Conservation (phyloP, 2,888 invertebrate genomes). For the Gymnosoma rotundatum region DNA sequence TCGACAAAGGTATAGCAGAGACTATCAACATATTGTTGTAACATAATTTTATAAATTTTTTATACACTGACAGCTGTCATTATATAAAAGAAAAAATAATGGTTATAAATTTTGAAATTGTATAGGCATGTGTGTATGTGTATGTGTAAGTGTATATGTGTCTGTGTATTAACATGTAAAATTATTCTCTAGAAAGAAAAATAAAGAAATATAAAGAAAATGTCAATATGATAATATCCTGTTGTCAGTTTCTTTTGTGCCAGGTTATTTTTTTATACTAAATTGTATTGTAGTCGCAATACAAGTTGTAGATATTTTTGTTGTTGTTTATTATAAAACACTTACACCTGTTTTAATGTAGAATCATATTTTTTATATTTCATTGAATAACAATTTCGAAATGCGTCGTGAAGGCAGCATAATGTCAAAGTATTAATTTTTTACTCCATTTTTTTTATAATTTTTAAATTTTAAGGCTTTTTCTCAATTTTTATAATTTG, state of each 20-base stretch:
- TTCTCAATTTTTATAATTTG: no score
- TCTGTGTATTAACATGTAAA: not conserved
- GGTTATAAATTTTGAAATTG: not conserved
- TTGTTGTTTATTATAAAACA: no score
- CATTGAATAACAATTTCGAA: no score
- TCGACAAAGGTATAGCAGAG: not conserved
- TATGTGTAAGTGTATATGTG: not conserved
- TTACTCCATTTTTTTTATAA: no score
- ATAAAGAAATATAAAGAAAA: constrained; percentile 20
- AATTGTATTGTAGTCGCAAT: not conserved
- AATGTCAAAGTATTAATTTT: no score
- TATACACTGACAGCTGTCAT: constrained; percentile 29
- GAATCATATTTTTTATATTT: no score
- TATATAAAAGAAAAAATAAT: not conserved
- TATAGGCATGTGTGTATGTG: not conserved
- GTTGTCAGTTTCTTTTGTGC: constrained; percentile 2
- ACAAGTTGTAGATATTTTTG: no score
- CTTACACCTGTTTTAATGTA: no score
- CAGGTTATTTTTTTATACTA: not conserved
- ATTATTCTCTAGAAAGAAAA: not conserved
- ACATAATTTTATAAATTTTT: not conserved
- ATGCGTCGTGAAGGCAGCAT: no score
- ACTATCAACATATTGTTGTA: not conserved
- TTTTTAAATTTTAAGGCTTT: no score
- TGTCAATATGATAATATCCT: constrained; percentile 47